Conservation (phyloP, 2,888 invertebrate species). For the Glaucopsyche alexis region DNA sequence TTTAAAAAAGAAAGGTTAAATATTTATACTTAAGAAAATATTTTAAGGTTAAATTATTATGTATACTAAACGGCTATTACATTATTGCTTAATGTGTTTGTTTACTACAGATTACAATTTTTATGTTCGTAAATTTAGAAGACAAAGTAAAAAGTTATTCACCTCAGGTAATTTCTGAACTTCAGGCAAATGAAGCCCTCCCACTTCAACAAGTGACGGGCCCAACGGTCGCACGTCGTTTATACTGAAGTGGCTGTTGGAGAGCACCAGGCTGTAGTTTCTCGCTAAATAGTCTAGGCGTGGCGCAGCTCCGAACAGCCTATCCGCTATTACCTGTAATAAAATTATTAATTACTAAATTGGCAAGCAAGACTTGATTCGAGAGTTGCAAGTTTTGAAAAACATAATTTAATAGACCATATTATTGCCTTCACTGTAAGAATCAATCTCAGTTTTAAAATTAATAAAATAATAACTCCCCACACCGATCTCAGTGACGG, state of each 20-base stretch:
- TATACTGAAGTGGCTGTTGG: slow-evolving; percentile 79
- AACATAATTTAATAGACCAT: no score
- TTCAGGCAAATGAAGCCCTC: slow-evolving; percentile 77
- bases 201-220: slow-evolving; percentile 78
- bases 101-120: not conserved
- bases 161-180: slow-evolving; percentile 67
- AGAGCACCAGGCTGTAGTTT: slow-evolving; percentile 76
- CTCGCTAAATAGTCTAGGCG: slow-evolving; percentile 65
- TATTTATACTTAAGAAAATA: no score
- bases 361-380: not conserved
- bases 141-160: slow-evolving; percentile 38
- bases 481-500: no score
- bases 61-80: not conserved
- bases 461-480: no score
- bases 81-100: not conserved
- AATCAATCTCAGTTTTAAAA: not conserved
- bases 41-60: not conserved
- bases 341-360: not conserved
- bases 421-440: not conserved
- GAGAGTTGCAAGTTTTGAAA: no score
- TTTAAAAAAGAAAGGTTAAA: no score
- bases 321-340: slow-evolving; percentile 67
- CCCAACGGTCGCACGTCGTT: slow-evolving; percentile 77
- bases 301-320: slow-evolving; percentile 73
- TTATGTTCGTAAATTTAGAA: no score